These are phyloP conservation scores for Drosophila neotestacea DNA, from an alignment of 2,888 invertebrate species.

Conservation along the genomic window DNA sequence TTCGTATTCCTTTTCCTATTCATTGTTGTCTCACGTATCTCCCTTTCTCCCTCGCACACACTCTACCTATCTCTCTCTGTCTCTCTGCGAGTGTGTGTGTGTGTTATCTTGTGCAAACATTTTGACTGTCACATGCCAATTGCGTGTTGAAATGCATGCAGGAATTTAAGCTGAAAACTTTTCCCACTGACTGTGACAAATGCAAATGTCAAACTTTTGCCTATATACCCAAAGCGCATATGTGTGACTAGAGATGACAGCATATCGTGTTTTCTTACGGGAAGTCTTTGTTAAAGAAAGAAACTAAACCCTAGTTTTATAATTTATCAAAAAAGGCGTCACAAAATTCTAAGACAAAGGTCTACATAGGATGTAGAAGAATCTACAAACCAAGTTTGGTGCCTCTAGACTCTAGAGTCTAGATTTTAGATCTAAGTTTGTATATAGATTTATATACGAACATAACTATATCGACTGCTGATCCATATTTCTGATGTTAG, in stretches of 20 bases:
- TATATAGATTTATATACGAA: too few relatives aligned
- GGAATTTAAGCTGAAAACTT: slow-evolving; percentile 79
- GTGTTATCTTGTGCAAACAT: slow-evolving; percentile 62
- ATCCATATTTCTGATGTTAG: too few relatives aligned
- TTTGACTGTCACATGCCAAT: slow-evolving; percentile 79
- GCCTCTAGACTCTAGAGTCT: too few relatives aligned
- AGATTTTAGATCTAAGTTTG: too few relatives aligned
- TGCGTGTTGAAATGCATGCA: slow-evolving; percentile 76
- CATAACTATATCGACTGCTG: too few relatives aligned
- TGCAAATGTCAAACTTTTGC: slow-evolving; percentile 77
- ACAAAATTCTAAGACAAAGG: too few relatives aligned
- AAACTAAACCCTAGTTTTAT: too few relatives aligned
- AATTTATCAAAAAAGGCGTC: too few relatives aligned
- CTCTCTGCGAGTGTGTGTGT: slow-evolving; percentile 28
- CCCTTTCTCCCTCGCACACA: neutral
- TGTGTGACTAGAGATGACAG: neutral
- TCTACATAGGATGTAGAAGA: too few relatives aligned
- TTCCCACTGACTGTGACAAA: slow-evolving; percentile 70
- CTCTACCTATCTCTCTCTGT: neutral
- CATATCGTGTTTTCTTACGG: neutral
- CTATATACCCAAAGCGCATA: slow-evolving; percentile 15
- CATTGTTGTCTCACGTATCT: slow-evolving; percentile 11
- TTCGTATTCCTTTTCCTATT: slow-evolving; percentile 51
- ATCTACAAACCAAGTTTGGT: too few relatives aligned
- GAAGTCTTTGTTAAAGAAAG: neutral